Percentiles rank a stretch among this genome's conserved stretches.
These are phyloP conservation scores for Calycopis cecrops DNA, from an alignment of 1,140 invertebrate genomes.

Conservation along the genomic window DNA sequence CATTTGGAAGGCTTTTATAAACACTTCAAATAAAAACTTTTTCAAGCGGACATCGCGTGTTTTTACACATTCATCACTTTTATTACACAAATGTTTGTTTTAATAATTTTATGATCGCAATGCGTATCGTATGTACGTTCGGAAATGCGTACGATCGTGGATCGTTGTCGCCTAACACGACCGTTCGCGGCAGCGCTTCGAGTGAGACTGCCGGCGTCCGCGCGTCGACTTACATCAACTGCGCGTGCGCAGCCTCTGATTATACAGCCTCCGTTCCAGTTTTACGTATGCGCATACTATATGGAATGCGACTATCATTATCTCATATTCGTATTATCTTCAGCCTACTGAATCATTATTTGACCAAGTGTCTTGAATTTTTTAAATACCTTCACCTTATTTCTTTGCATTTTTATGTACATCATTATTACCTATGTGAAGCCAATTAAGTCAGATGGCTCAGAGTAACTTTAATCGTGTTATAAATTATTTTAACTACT, in stretches of 20 bases:
- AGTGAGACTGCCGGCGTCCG: slow-evolving; percentile 55
- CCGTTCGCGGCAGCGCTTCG: slow-evolving; percentile 45
- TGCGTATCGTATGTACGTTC: slow-evolving; percentile 61
- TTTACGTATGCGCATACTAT: slow-evolving; percentile 40
- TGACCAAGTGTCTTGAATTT: slow-evolving; percentile 2
- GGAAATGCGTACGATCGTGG: slow-evolving; percentile 36
- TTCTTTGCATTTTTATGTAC: background rate
- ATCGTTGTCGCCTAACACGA: slow-evolving; percentile 33
- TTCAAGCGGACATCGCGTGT: slow-evolving; percentile 39
- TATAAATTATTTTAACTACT: too few relatives aligned
- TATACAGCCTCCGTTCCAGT: slow-evolving; percentile 48
- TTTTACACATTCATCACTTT: slow-evolving; percentile 30
- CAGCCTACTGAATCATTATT: slow-evolving; percentile 15
- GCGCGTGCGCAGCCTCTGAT: slow-evolving; percentile 52
- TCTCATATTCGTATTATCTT: slow-evolving; percentile 24
- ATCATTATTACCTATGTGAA: too few relatives aligned
- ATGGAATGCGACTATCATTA: slow-evolving; percentile 42
- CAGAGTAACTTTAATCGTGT: background rate
- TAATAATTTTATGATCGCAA: slow-evolving; percentile 12
- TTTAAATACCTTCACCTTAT: slow-evolving; percentile 1
- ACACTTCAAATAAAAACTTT: slow-evolving; percentile 36
- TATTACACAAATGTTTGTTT: slow-evolving; percentile 16
- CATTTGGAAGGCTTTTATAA: slow-evolving; percentile 60
- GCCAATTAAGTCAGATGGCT: background rate
- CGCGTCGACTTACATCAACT: slow-evolving; percentile 37